Evolutionary conservation across 2,113 vertebrate species (phyloP).

Genomic region (Tragulus kanchil): DNA sequence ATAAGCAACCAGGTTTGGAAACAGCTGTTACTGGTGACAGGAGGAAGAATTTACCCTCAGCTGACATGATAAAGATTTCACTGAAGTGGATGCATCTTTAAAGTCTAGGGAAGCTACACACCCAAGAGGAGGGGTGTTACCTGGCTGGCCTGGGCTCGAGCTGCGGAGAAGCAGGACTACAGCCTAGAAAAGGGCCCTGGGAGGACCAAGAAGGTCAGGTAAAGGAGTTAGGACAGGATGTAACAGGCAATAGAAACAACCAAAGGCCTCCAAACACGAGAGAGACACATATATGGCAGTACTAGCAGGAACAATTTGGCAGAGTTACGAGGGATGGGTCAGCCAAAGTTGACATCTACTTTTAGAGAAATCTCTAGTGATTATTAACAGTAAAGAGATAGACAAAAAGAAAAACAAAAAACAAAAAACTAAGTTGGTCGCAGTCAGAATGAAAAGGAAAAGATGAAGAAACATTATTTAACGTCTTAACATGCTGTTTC

Average conservation of each 20-base stretch:
- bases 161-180: background rate
- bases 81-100: background rate
- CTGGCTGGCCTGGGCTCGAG: background rate
- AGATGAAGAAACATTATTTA: conserved; percentile 20
- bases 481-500: background rate
- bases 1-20: background rate
- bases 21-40: background rate
- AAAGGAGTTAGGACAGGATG: background rate
- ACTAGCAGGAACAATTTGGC: background rate
- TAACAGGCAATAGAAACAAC: background rate
- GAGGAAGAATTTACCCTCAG: background rate
- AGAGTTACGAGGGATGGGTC: background rate
- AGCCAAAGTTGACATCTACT: background rate
- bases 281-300: background rate
- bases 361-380: background rate
- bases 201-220: background rate
- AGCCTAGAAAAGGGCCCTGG: background rate
- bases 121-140: background rate
- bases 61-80: background rate
- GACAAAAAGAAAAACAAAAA: background rate
- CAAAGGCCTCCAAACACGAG: background rate
- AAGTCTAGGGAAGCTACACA: background rate
- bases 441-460: background rate
- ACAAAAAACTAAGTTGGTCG: background rate
- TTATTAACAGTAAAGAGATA: background rate